These are phyloP conservation scores for Drosophila flavopinicola DNA, from an alignment of 2,888 invertebrate species.

Conservation along the genomic window DNA sequence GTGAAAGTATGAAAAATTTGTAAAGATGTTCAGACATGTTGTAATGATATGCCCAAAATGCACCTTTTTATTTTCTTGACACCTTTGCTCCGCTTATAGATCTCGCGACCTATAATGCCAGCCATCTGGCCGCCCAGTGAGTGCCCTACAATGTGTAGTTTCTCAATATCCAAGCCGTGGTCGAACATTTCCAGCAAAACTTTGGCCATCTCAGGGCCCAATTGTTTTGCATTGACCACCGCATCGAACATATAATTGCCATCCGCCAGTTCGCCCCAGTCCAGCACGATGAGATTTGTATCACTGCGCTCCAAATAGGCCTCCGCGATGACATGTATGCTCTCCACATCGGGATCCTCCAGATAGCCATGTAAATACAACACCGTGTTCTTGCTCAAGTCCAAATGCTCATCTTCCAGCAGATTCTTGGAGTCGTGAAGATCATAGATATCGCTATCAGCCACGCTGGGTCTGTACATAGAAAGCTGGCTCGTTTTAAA, in stretches of 20 bases:
- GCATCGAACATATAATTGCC: slow-evolving; percentile 84
- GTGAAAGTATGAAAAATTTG: background rate
- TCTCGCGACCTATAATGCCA: slow-evolving; percentile 81
- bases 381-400: slow-evolving; percentile 85
- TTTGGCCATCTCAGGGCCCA: slow-evolving; percentile 80
- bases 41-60: background rate
- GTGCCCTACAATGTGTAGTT: slow-evolving; percentile 83
- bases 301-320: slow-evolving; percentile 82
- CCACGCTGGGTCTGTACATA: slow-evolving; percentile 74
- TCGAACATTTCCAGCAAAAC: slow-evolving; percentile 79
- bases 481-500: background rate
- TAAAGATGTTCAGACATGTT: background rate
- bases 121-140: slow-evolving; percentile 83
- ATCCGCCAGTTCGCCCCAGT: slow-evolving; percentile 84
- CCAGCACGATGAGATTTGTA: slow-evolving; percentile 81
- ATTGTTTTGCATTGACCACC: slow-evolving; percentile 81
- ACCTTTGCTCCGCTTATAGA: slow-evolving; percentile 62
- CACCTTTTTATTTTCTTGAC: slow-evolving; percentile 59
- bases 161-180: slow-evolving; percentile 78
- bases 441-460: slow-evolving; percentile 76
- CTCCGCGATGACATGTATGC: slow-evolving; percentile 85
- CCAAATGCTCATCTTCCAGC: slow-evolving; percentile 76
- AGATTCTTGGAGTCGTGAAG: slow-evolving; percentile 72
- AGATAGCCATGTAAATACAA: slow-evolving; percentile 87
- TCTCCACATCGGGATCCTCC: slow-evolving; percentile 86